phyloP scores from a whole-genome alignment of 2,888 invertebrate genomes.

The Lasius platythorax region DNA sequence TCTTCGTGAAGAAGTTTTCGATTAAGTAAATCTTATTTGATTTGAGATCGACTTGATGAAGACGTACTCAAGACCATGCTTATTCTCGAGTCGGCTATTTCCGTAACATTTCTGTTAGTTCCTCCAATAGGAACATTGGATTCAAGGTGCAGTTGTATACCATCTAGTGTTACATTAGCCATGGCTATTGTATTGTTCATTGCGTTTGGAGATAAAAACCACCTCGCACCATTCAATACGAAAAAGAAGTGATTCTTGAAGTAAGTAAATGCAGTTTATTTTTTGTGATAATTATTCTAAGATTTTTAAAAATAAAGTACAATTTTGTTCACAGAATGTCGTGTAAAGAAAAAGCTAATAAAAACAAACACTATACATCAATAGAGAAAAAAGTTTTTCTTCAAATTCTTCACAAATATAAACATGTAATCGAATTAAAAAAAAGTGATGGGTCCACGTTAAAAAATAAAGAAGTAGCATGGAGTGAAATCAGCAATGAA shows the following conservation, averaged over 20 bases:
- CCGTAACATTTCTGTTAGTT: background rate
- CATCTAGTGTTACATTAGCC: background rate
- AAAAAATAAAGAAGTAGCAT: background rate
- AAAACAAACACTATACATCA: background rate
- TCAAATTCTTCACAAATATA: background rate
- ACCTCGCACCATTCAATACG: too few species aligned
- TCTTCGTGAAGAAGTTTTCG: background rate
- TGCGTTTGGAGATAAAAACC: too few species aligned
- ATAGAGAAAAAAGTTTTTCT: background rate
- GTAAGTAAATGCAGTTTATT: too few species aligned
- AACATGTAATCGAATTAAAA: background rate
- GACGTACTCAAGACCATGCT: background rate
- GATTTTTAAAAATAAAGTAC: background rate
- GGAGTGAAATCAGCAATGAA: background rate
- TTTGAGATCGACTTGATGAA: background rate
- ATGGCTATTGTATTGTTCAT: too few species aligned
- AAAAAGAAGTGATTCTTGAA: too few species aligned
- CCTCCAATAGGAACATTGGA: background rate
- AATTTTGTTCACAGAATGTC: background rate
- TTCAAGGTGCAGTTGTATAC: background rate
- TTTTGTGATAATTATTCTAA: too few species aligned
- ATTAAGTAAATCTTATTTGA: conserved; percentile 7
- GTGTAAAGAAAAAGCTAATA: background rate
- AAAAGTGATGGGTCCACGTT: background rate
- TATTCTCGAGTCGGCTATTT: background rate